Percentiles rank a stretch among this genome's conserved stretches.
These are phyloP conservation scores for Cetoscarus ocellatus DNA, from an alignment of 2,797 vertebrate species.

Conservation along the genomic window DNA sequence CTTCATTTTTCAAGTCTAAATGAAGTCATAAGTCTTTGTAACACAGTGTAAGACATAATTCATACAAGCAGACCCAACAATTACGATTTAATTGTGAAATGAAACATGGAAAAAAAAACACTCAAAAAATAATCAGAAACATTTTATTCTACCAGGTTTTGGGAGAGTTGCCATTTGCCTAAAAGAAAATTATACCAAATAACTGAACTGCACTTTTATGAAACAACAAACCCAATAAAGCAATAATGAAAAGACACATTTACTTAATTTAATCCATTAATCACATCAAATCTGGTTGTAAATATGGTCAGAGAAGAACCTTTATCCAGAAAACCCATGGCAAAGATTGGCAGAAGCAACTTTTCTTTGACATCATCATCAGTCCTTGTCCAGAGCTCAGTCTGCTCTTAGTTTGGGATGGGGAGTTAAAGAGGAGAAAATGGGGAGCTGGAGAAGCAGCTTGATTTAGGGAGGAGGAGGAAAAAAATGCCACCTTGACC, in stretches of 20 bases:
- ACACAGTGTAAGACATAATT: too few species aligned
- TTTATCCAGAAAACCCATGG: slow-evolving; percentile 27
- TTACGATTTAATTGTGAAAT: too few species aligned
- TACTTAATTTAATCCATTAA: background rate
- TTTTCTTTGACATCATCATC: slow-evolving; percentile 11
- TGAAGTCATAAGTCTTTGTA: too few species aligned
- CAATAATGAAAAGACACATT: background rate
- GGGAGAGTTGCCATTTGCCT: background rate
- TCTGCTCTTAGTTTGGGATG: slow-evolving; percentile 27
- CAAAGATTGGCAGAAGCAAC: slow-evolving; percentile 10
- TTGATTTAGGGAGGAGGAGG: slow-evolving; percentile 52
- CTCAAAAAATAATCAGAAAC: background rate
- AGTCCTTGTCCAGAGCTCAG: slow-evolving; percentile 21
- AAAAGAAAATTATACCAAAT: background rate
- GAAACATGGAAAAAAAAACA: background rate
- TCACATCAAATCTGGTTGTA: slow-evolving; percentile 9
- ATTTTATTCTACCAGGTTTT: background rate
- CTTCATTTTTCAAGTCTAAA: too few species aligned
- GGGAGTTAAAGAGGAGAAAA: background rate
- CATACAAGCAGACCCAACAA: background rate
- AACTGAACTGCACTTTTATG: background rate
- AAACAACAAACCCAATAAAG: slow-evolving; percentile 5
- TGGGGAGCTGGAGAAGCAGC: slow-evolving; percentile 32
- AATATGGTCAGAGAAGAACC: slow-evolving; percentile 8
- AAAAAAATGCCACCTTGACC: slow-evolving; percentile 72